Evolutionary conservation across 2,797 vertebrate genomes (phyloP).

Genomic region (Sphenopsis melanotis): DNA sequence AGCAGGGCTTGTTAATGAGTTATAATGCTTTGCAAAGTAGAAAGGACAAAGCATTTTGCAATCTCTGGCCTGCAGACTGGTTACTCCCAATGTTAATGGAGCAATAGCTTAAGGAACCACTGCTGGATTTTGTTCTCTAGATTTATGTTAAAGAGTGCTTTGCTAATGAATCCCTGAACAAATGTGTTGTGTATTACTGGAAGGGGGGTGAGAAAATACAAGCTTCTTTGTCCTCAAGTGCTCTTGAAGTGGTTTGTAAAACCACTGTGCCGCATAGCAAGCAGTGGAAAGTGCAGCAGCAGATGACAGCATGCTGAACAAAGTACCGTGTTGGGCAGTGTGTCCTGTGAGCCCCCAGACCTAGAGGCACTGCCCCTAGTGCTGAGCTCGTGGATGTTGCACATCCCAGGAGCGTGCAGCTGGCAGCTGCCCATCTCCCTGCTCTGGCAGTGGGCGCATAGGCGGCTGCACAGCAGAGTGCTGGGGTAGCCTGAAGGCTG

Average conservation of each 20-base stretch:
- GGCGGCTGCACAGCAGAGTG: fast-evolving
- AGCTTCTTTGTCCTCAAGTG: constrained; percentile 70
- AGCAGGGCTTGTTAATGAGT: constrained; percentile 75
- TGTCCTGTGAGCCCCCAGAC: not conserved
- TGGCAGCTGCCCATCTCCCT: not conserved
- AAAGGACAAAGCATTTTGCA: constrained; percentile 66
- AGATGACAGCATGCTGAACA: constrained; percentile 4
- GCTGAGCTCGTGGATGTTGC: not conserved
- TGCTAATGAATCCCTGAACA: constrained; percentile 68
- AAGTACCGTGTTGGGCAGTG: fast-evolving
- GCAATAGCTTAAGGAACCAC: constrained; percentile 41
- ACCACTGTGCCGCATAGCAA: not conserved
- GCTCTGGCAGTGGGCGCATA: fast-evolving
- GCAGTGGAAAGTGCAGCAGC: not conserved
- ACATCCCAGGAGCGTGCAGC: not conserved
- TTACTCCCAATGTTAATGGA: constrained; percentile 38
- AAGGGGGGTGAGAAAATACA: constrained; percentile 1
- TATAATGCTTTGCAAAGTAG: constrained; percentile 60
- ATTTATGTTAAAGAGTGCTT: constrained; percentile 63
- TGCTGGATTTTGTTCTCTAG: constrained; percentile 58
- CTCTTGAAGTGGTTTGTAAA: constrained; percentile 58
- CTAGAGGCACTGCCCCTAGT: fast-evolving
- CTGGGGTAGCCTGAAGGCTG: not conserved
- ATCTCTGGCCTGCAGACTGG: constrained; percentile 38
- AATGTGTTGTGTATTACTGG: constrained; percentile 30